Evolutionary conservation across 2,797 vertebrate genomes (phyloP), one percentile per base, ranked within the genome.

Genomic region (Hylomyscus alleni): DNA sequence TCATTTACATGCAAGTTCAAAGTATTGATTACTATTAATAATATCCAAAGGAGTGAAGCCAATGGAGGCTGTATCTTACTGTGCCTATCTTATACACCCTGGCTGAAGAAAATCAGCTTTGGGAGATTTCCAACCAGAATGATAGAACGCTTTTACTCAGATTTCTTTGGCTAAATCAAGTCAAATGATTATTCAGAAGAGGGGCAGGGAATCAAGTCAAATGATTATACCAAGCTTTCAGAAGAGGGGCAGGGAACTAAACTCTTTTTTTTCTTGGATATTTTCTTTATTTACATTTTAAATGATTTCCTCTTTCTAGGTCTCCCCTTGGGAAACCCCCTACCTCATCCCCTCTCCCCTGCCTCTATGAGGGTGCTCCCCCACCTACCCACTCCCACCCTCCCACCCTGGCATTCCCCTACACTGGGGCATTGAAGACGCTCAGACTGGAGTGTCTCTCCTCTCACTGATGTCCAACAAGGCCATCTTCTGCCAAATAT

Each of bases 101-200:
- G 72, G 31, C 62, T 62, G 7, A 92, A 13, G 20, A 20, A 75
- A 81, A 58, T 62, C 56, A 67, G 37, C 3, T 85, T 92, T 89
- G 54, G 77, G 94, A 82, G 54, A 19, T 54, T 75, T 89, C 34
- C 47, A 72, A 37, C 5, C 11, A 52, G 78, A 93, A 67, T 75
- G 47, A 73, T 15, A 31, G 56, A 88, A 58, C 13, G 13, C 6
- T 72, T 93, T 60, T 29, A 58, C 29, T 89, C 34, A 78, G 10
- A 76, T 93, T 91, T 93, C 83, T 81, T 87, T 87, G 69, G 54
- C 52, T 14, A 87, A 94, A 81, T 54, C 90, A 95, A 93, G 50
- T 95, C 19, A 69, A 8, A 24, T 65, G 52, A 14, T 60, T n/a
- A 87, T n/a, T 94, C 34, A 60, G 52, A 60, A 24, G n/a, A 69